These are phyloP conservation scores for Thunnus maccoyii DNA, from an alignment of 2,113 vertebrate species.

Conservation along the genomic window DNA sequence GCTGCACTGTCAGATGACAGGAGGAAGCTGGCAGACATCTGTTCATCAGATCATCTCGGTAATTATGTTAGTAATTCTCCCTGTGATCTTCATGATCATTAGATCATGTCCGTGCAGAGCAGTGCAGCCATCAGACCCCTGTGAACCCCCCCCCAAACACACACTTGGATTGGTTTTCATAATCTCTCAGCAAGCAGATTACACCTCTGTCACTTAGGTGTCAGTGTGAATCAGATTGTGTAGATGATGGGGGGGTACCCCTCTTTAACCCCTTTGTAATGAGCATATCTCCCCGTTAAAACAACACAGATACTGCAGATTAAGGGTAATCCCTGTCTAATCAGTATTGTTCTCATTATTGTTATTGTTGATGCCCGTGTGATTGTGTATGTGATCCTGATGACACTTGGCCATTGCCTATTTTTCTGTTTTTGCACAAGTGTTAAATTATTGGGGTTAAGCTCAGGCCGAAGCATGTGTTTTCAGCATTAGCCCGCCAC, in stretches of 20 bases:
- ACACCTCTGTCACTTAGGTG: conserved; percentile 52
- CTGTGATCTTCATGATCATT: conserved; percentile 57
- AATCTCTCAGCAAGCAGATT: conserved; percentile 76
- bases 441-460: conserved; percentile 49
- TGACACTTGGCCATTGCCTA: conserved; percentile 38
- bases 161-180: conserved; percentile 63
- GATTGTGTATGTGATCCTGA: conserved; percentile 2
- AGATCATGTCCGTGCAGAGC: conserved; percentile 2
- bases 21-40: conserved; percentile 55
- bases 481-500: conserved; percentile 55
- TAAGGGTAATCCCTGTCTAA: conserved; percentile 66
- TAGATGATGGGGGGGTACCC: background rate
- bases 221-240: conserved; percentile 14
- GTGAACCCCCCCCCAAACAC: background rate
- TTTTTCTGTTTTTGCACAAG: conserved; percentile 51
- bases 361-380: conserved; percentile 31
- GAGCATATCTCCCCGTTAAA: conserved; percentile 41
- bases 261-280: conserved; percentile 27
- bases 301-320: conserved; percentile 65
- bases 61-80: conserved; percentile 63
- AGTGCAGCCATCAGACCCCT: background rate
- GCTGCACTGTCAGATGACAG: conserved; percentile 9
- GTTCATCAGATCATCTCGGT: conserved; percentile 68
- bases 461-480: conserved; percentile 46
- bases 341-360: conserved; percentile 56